Evolutionary conservation across 2,797 vertebrate genomes (phyloP).

Genomic region (Rhabdomys pumilio): DNA sequence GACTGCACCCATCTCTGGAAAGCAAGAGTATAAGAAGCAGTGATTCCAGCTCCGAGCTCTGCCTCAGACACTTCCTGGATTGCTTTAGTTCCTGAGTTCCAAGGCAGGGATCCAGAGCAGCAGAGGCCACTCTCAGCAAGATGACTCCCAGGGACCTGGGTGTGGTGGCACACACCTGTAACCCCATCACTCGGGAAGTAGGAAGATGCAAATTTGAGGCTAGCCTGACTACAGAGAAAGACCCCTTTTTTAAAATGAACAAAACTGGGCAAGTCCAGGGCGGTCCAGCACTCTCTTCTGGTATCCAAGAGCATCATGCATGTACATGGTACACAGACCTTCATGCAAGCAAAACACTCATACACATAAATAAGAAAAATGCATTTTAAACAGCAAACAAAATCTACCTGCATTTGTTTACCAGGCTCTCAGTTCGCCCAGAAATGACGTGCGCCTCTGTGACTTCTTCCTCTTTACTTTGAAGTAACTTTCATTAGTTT

Average conservation of each 20-base stretch:
- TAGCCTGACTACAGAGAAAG: background rate
- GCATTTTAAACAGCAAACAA: background rate
- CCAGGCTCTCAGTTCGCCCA: conserved; percentile 34
- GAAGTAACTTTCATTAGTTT: background rate
- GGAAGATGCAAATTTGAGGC: background rate
- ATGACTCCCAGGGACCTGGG: background rate
- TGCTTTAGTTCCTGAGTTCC: conserved; percentile 14
- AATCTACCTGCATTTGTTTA: conserved; percentile 49
- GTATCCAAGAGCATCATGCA: background rate
- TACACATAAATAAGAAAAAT: background rate
- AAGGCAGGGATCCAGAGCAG: background rate
- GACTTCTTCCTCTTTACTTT: background rate
- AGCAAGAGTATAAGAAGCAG: background rate
- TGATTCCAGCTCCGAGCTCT: background rate
- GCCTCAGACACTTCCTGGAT: background rate
- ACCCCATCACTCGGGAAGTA: background rate
- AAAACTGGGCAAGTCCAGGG: background rate
- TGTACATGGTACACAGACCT: background rate
- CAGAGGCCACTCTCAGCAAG: background rate
- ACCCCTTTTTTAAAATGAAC: background rate
- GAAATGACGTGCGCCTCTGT: background rate
- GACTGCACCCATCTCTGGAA: background rate
- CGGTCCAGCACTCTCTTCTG: background rate
- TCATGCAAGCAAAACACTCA: background rate
- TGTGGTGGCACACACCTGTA: background rate